These are phyloP conservation scores for Myathropa florea DNA, from an alignment of 2,888 invertebrate genomes.

Conservation along the genomic window DNA sequence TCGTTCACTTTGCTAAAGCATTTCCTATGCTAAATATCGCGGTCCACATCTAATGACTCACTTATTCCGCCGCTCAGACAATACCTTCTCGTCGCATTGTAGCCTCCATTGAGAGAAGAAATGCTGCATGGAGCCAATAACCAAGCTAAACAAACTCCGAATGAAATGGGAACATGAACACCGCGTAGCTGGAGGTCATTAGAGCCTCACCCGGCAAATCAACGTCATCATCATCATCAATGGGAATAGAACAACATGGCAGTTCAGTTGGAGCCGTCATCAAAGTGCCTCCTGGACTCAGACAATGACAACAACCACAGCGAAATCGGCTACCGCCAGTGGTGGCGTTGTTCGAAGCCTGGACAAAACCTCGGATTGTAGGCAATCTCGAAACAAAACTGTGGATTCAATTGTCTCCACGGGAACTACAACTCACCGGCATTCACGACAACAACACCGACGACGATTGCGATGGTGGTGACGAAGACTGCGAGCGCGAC, in stretches of 20 bases:
- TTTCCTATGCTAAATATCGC: not conserved
- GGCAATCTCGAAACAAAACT: slow-evolving; percentile 58
- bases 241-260: slow-evolving; percentile 57
- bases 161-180: slow-evolving; percentile 56
- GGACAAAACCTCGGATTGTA: slow-evolving; percentile 64
- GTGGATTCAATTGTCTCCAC: slow-evolving; percentile 70
- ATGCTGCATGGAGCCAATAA: slow-evolving; percentile 23
- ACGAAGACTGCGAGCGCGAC: not conserved
- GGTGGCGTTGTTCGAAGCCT: slow-evolving; percentile 35
- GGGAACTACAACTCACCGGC: slow-evolving; percentile 65
- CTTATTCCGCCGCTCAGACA: slow-evolving; percentile 32
- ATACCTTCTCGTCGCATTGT: slow-evolving; percentile 9
- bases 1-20: not conserved
- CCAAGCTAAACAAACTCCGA: slow-evolving; percentile 50
- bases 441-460: slow-evolving; percentile 38
- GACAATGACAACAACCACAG: slow-evolving; percentile 32
- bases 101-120: slow-evolving; percentile 9
- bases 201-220: slow-evolving; percentile 70
- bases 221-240: slow-evolving; percentile 61
- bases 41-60: slow-evolving; percentile 36
- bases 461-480: not conserved
- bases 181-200: slow-evolving; percentile 67
- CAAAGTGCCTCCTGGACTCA: slow-evolving; percentile 40
- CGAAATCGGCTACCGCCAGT: slow-evolving; percentile 7
- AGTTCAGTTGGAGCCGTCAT: slow-evolving; percentile 53